Base-by-base conservation (phyloP, 2,113 vertebrate species). In the Myrmophylax atrothorax region DNA sequence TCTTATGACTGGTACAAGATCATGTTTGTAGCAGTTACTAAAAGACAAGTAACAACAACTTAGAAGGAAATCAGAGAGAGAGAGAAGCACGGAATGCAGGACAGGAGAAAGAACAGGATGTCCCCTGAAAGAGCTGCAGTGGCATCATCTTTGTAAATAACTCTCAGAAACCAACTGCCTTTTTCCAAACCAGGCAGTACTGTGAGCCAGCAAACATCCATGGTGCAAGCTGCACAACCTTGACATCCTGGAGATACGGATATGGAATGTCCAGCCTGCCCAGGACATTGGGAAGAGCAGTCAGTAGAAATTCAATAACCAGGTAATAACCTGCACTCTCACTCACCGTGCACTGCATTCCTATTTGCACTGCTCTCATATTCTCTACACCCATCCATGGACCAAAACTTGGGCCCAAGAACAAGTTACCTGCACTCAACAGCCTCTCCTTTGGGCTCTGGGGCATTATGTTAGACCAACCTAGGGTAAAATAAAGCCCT, bases 391-490 rank as follows among this genome's bases (percentile, higher is more conserved):
- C 24, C 50, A 52, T 14, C 17, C 24, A 18, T 1, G 7, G 31
- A 53, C 5, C 18, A 28, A 94, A 74, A 89, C 6, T 55, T 12
- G 50, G 46, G 49, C 7, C 12, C 12, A 44, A 22, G 49, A 59
- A 44, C 18, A 31, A 55, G 37, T 11, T 73, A 44, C 14, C 47
- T 20, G n/a, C 18, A 38, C 18, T 2, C 37, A 42, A 11, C 6
- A 52, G 50, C 15, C 33, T 58, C 13, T 8, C 14, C 5, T 19
- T 11, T 4, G 5, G 33, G 52, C 35, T 89, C 56, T 60, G 38
- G 38, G 3, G 0, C 24, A 13, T 26, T 8, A 10, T 20, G 20
- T 3, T 6, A 37, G 1, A 35, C 6, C 38, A 58, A 11, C 15
- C 15, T 20, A 38, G 40, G 8, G 40, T 9, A n/a, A 87, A 68